A percentile compares a stretch with the other conserved stretches of the same genome.
Conservation (phyloP, 2,888 invertebrate genomes). For the Gastracanthus pulcherrimus region DNA sequence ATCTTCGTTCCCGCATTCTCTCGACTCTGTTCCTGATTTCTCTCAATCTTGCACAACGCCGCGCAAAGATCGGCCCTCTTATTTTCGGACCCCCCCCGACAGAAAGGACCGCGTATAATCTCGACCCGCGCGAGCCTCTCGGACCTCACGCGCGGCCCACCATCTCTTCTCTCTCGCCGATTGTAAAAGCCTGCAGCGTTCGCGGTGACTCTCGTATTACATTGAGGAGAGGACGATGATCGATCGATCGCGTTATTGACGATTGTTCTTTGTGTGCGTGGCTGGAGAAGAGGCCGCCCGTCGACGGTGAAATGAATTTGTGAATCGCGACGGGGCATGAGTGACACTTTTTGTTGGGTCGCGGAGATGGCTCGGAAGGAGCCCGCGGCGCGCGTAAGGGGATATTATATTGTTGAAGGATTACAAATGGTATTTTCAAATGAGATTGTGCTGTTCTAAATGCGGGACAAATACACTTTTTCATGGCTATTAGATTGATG, state of each 20-base stretch:
- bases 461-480: neutral
- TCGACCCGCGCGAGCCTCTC: neutral
- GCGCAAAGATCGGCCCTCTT: neutral
- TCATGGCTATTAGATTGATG: neutral
- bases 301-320: slow-evolving; percentile 24
- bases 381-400: neutral
- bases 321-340: slow-evolving; percentile 26
- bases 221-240: slow-evolving; percentile 18
- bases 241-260: slow-evolving; percentile 41
- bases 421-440: too few relatives aligned
- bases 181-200: neutral
- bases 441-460: too few relatives aligned
- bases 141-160: slow-evolving; percentile 1
- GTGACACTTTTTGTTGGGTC: slow-evolving; percentile 29
- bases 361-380: slow-evolving; percentile 41
- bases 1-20: too few relatives aligned
- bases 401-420: too few relatives aligned
- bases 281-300: too few relatives aligned
- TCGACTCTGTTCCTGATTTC: too few relatives aligned
- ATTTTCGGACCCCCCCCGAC: slow-evolving; percentile 9
- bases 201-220: slow-evolving; percentile 32
- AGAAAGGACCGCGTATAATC: slow-evolving; percentile 13
- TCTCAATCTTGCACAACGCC: too few relatives aligned
- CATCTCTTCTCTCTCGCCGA: neutral
- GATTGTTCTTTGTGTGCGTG: slow-evolving; percentile 18